Conservation (phyloP, 2,113 vertebrate species). For the Catharus minimus region DNA sequence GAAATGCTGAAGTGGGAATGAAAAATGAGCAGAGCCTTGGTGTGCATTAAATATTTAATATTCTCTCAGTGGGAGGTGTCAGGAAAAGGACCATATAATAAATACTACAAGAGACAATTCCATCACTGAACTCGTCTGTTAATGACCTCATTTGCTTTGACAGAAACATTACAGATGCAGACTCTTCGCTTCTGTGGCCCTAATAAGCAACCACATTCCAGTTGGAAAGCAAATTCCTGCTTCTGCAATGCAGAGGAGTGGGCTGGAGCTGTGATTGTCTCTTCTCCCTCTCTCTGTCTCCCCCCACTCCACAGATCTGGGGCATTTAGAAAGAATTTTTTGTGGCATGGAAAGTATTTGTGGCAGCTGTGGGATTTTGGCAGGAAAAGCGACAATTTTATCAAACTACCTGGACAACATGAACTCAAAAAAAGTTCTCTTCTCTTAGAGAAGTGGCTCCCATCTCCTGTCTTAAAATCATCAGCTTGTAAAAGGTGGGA, state of each 20-base stretch:
- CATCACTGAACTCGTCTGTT: conserved; percentile 78
- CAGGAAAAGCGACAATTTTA: not conserved
- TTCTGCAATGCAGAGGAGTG: not conserved
- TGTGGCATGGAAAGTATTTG: not conserved
- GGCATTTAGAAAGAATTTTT: not conserved
- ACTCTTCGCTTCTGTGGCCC: conserved; percentile 15
- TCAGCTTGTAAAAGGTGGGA: not conserved
- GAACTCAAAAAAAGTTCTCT: not conserved
- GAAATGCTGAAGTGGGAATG: conserved; percentile 78
- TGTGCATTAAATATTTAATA: conserved; percentile 85
- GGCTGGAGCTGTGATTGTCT: not conserved
- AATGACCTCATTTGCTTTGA: conserved; percentile 82
- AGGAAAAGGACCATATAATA: conserved; percentile 82
- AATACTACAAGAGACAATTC: conserved; percentile 79
- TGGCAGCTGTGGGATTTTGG: not conserved
- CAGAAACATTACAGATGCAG: conserved; percentile 72
- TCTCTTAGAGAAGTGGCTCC: not conserved
- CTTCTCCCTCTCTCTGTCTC: not conserved
- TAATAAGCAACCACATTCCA: conserved; percentile 47
- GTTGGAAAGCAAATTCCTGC: conserved; percentile 43
- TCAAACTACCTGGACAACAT: not conserved
- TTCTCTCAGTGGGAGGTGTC: conserved; percentile 84
- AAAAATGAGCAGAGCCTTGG: conserved; percentile 77
- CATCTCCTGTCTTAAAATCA: not conserved
- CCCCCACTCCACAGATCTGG: not conserved